A percentile compares a stretch with the other conserved stretches of the same genome.
Evolutionary conservation across 64 coral and sea anemone genomes (phyloP).

Genomic region (Stichodactyla helianthus): DNA sequence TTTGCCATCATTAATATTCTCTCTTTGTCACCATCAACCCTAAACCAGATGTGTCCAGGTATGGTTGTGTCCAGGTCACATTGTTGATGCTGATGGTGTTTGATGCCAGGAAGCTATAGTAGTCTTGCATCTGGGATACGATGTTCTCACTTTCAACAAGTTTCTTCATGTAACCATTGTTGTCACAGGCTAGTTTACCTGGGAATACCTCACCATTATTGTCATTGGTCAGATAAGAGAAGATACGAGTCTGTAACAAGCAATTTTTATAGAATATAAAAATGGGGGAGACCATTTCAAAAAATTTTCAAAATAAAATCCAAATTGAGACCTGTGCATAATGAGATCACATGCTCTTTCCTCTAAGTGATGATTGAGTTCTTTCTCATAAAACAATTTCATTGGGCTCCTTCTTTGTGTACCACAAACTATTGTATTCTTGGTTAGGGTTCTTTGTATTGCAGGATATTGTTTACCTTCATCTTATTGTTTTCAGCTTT

Average conservation of each 20-base stretch:
- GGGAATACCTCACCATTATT: constrained; percentile 78
- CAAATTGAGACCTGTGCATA: no score
- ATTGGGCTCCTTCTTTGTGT: no score
- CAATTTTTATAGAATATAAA: constrained; percentile 5
- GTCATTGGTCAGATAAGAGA: constrained; percentile 75
- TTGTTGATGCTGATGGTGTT: constrained; percentile 93
- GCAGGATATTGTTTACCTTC: no score
- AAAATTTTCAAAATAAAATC: no score
- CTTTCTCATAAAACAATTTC: no score
- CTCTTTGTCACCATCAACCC: constrained; percentile 61
- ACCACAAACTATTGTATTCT: no score
- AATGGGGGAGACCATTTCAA: neutral
- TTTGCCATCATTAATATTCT: no score
- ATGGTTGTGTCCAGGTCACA: constrained; percentile 85
- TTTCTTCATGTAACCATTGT: constrained; percentile 95
- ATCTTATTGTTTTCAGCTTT: no score
- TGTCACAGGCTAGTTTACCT: constrained; percentile 91
- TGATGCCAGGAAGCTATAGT: constrained; percentile 90
- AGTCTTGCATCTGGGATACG: constrained; percentile 97
- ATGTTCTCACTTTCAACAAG: constrained; percentile 79
- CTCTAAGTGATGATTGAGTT: no score
- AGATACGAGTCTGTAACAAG: constrained; percentile 72
- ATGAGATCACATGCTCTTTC: no score
- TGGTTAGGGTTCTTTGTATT: no score
- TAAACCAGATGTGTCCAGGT: constrained; percentile 79